Evolutionary conservation across 2,888 invertebrate genomes (phyloP).

Genomic region (Acleris literana): DNA sequence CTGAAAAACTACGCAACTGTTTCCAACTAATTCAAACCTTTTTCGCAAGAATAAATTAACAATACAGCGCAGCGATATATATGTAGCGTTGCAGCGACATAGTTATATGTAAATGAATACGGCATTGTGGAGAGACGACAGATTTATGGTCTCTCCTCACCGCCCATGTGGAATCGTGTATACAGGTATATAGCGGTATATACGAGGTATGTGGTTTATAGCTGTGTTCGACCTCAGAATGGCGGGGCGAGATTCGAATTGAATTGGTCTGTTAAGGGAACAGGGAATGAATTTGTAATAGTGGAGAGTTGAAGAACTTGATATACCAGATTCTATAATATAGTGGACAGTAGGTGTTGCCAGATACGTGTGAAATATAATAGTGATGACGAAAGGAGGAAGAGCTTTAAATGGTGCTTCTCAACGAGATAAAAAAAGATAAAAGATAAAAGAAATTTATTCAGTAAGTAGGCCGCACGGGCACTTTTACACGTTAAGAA

Average conservation of each 20-base stretch:
- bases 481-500: too few species aligned
- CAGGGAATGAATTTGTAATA: neutral
- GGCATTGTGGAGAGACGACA: slow-evolving; percentile 28
- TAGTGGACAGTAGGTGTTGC: too few species aligned
- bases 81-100: slow-evolving; percentile 13
- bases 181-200: neutral
- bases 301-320: too few species aligned
- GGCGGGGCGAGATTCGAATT: slow-evolving; percentile 12
- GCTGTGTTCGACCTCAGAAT: slow-evolving; percentile 16
- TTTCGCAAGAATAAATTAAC: slow-evolving; percentile 15
- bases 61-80: slow-evolving; percentile 11
- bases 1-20: too few species aligned
- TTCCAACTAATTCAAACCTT: too few species aligned
- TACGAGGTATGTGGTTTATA: slow-evolving; percentile 7
- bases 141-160: slow-evolving; percentile 31
- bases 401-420: too few species aligned
- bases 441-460: too few species aligned
- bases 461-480: too few species aligned
- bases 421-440: too few species aligned
- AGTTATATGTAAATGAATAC: slow-evolving; percentile 34
- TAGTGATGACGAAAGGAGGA: too few species aligned
- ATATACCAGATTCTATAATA: too few species aligned
- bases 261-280: slow-evolving; percentile 3
- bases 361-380: too few species aligned
- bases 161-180: slow-evolving; percentile 30